A percentile compares a stretch with the other conserved stretches of the same genome.
Evolutionary conservation across 2,113 vertebrate species (phyloP).

Genomic region (Motacilla alba): DNA sequence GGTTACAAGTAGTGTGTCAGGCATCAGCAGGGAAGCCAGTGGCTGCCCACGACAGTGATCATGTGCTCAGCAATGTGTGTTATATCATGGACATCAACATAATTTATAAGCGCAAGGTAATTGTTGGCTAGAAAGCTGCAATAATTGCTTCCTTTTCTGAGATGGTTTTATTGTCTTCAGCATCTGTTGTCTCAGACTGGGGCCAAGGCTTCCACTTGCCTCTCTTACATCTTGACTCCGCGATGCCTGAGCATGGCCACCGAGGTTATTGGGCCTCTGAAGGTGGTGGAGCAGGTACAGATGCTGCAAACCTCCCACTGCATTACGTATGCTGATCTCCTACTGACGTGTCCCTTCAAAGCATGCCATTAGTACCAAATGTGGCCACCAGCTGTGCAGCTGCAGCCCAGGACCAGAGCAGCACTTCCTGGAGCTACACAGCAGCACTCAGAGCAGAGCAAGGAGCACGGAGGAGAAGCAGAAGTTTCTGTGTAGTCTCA

Average conservation of each 20-base stretch:
- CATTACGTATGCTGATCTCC: not conserved
- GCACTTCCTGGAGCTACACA: not conserved
- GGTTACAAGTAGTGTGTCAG: not conserved
- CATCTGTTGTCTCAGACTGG: conserved; percentile 40
- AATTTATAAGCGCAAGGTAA: conserved; percentile 53
- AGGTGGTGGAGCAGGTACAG: conserved; percentile 28
- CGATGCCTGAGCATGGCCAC: not conserved
- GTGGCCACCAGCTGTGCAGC: conserved; percentile 61
- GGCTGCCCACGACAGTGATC: conserved; percentile 13
- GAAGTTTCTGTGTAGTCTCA: not conserved
- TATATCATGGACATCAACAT: conserved; percentile 26
- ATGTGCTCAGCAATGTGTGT: conserved; percentile 20
- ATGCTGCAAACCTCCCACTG: conserved; percentile 6
- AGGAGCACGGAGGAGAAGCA: not conserved
- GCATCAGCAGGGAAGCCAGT: not conserved
- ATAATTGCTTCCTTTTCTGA: conserved; percentile 37
- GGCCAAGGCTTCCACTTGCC: conserved; percentile 35
- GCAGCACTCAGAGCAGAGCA: not conserved
- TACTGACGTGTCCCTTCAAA: conserved; percentile 35
- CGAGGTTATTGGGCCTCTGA: not conserved
- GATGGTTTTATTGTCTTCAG: conserved; percentile 51
- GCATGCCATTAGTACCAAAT: conserved; percentile 28
- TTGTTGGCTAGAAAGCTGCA: conserved; percentile 45
- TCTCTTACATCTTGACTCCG: not conserved
- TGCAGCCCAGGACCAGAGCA: not conserved